Base-by-base conservation (phyloP, 2,113 vertebrate genomes). In the Laticauda laticaudata region DNA sequence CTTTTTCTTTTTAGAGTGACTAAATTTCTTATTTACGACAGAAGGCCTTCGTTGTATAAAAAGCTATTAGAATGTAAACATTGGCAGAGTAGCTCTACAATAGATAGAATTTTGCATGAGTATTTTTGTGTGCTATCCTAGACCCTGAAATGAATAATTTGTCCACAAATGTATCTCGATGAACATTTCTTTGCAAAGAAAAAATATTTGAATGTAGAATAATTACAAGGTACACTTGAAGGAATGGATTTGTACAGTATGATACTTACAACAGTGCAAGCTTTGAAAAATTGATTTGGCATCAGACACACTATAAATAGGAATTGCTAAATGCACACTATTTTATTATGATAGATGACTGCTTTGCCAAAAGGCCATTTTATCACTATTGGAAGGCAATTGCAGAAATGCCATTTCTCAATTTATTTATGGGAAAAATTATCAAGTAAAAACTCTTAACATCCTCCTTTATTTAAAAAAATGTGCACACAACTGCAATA, bases 251-350 rank as follows among this genome's bases (percentile, higher is more conserved):
- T 93, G 90, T 87, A 34, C 94, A 96, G 92, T 97, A 94, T 93
- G 88, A n/a, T 96, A 94, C 94, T 96, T 93, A 87, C 95, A 92
- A 96, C 48, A 75, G 87, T 93, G 55, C 18, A 23, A 90, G 51
- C 56, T 54, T 39, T 87, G 53, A 93, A 93, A 90, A 95, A 96
- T 12, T 93, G 75, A 86, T 93, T 86, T 92, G 81, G 69, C 61
- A 96, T 96, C 94, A 95, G 93, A 91, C 94, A 94, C 64, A 95
- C 92, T 94, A 92, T 89, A 95, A 97, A 95, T 89, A 91, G 2
- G 93, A 11, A 94, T 96, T 96, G 88, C 93, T 95, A 95, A 96
- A 89, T 90, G 86, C 92, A 96, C 88, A 94, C 48, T 94, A 24
- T 92, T 95, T 93, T 2, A 94, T 86, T 92, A 94, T 95, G 91